Base-by-base conservation (phyloP, 2,113 vertebrate genomes). In the Ictalurus furcatus region DNA sequence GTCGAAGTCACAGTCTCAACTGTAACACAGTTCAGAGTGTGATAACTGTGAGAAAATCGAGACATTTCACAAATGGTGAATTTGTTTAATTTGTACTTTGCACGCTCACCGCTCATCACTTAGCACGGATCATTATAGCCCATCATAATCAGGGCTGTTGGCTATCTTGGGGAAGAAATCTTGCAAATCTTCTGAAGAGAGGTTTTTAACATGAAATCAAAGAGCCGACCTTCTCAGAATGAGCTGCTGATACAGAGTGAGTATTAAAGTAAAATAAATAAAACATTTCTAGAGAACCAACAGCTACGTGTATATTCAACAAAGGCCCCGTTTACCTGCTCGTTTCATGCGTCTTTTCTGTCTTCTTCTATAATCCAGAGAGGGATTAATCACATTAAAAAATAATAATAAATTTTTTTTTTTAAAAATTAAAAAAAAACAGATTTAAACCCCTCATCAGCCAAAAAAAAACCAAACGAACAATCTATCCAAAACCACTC, bases 31-130 rank as follows among this genome's bases (percentile, higher is more conserved):
- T n/a, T 30, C 28, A 56, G 28, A 8, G 76, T 54, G 40, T n/a
- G 40, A 52, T 12, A 4, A 28, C 23, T 0, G 4, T 25, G 44
- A 78, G 48, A 54, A 56, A 80, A 40, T 0, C 6, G 19, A 65
- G 40, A 79, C 63, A 78, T 11, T 30, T 11, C 13, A 80, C 58
- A 52, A 80, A 44, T 25, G 58, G 52, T 67, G 14, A 34, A 65
- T 16, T n/a, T 21, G 40, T 61, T 87, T 87, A 79, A 48, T 79
- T 78, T 78, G 21, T 79, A 87, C 19, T 30, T 34, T 21, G 40
- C 85, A 37, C 85, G 9, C 6, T 3, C 21, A 65, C 74, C 0
- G 1, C 17, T 63, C 11, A 21, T 34, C 17, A 21, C 30, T 80
- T 28, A 19, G 19, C 11, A 44, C 76, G 67, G 25, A 23, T 44